Conservation (phyloP, 1,140 invertebrate genomes). For the Drosophila equinoxialis region DNA sequence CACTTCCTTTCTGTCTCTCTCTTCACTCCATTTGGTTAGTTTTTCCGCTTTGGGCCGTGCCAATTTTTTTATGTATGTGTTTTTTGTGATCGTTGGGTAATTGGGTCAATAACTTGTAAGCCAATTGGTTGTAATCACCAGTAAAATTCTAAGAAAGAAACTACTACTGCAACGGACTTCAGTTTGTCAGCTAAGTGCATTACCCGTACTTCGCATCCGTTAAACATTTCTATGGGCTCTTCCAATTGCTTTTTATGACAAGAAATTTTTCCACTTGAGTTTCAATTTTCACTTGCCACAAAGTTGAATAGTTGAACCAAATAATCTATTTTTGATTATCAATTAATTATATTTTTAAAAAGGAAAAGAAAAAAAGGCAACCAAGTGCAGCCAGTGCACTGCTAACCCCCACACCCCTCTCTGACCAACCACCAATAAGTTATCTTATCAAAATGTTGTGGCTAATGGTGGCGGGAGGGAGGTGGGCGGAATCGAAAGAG, state of each 20-base stretch:
- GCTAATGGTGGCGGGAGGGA: background rate
- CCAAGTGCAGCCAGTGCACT: constrained; percentile 38
- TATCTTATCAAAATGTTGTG: constrained; percentile 51
- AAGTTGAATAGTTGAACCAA: background rate
- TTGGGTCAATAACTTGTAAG: constrained; percentile 63
- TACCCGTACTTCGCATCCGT: constrained; percentile 33
- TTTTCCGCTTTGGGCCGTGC: constrained; percentile 10
- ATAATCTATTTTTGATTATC: constrained; percentile 73
- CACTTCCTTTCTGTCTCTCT: too few relatives aligned
- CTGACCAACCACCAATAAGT: background rate
- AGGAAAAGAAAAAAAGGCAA: constrained; percentile 12
- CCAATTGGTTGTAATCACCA: constrained; percentile 35
- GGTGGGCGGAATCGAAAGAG: background rate
- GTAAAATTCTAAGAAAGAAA: background rate
- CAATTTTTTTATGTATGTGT: constrained; percentile 26
- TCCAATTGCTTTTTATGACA: constrained; percentile 45
- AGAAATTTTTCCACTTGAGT: constrained; percentile 44
- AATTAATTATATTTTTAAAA: constrained; percentile 69
- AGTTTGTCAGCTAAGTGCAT: constrained; percentile 50
- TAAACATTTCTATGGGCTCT: constrained; percentile 14
- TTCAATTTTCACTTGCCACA: background rate
- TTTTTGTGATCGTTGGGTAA: constrained; percentile 16
- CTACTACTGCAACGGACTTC: constrained; percentile 32
- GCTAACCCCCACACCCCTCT: constrained; percentile 3
- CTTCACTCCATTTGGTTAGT: background rate